Percentiles rank a stretch among this genome's conserved stretches.
phyloP scores from a whole-genome alignment of 2,113 vertebrate species.

The Dunckerocampus dactyliophorus region DNA sequence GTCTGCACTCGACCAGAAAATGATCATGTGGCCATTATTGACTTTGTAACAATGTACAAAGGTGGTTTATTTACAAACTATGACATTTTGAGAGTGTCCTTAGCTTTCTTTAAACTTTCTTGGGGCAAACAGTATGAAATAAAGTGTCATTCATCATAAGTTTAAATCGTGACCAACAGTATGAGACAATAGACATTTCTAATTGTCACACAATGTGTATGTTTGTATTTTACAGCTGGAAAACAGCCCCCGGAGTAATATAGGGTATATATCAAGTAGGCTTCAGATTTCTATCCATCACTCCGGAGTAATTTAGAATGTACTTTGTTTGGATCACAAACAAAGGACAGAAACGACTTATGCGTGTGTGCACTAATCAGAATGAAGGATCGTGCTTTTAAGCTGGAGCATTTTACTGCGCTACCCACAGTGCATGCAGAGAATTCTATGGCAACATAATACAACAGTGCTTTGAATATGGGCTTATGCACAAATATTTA shows the following conservation, averaged over 20 bases:
- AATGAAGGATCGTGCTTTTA: constrained; percentile 31
- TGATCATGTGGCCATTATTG: neutral
- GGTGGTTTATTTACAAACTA: too few relatives aligned
- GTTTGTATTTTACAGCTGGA: neutral
- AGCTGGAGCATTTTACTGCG: constrained; percentile 25
- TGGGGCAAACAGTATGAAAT: neutral
- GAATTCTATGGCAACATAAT: constrained; percentile 26
- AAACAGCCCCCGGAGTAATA: neutral
- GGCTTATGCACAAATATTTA: constrained; percentile 27
- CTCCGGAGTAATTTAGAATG: constrained; percentile 29
- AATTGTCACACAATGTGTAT: too few relatives aligned
- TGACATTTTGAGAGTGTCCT: neutral
- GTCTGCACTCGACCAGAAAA: neutral
- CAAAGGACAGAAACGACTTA: constrained; percentile 43
- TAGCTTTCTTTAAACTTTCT: neutral
- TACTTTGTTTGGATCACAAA: constrained; percentile 33
- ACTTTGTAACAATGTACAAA: too few relatives aligned
- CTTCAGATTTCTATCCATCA: constrained; percentile 50
- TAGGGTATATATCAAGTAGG: constrained; percentile 46
- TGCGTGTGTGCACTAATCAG: constrained; percentile 1
- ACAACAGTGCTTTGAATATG: constrained; percentile 33
- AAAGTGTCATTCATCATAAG: neutral
- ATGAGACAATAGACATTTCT: neutral
- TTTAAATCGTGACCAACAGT: neutral
- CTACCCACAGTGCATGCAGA: constrained; percentile 32